These are phyloP conservation scores for Datnioides undecimradiatus DNA, from an alignment of 2,113 vertebrate genomes.

Conservation along the genomic window DNA sequence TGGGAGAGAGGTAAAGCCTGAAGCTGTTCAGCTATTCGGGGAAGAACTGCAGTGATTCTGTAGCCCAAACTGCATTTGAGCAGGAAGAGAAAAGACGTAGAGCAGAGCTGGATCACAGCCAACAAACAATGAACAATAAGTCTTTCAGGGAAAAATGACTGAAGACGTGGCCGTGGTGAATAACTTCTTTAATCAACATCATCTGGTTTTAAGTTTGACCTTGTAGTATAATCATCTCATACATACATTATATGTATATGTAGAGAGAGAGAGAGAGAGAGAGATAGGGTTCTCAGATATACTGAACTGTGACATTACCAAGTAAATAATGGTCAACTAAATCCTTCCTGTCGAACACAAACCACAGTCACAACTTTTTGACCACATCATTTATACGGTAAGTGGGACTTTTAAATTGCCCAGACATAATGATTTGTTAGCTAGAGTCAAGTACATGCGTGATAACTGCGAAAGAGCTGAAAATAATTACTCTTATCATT, in stretches of 20 bases:
- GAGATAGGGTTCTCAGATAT: neutral
- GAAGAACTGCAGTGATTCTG: neutral
- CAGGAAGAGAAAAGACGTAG: neutral
- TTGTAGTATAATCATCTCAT: neutral
- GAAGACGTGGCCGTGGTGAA: neutral
- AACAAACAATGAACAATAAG: conserved; percentile 9
- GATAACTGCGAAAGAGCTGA: neutral
- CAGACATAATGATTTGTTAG: neutral
- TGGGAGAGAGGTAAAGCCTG: neutral
- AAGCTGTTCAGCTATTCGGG: neutral
- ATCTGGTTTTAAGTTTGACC: conserved; percentile 5
- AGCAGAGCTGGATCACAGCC: conserved; percentile 11
- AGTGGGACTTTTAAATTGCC: neutral
- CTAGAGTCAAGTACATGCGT: neutral
- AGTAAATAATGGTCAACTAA: conserved; percentile 1
- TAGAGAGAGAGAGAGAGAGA: no score
- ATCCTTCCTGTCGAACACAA: neutral
- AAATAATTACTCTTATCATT: neutral
- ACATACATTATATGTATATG: neutral
- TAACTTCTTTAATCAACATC: conserved; percentile 5
- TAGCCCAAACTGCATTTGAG: neutral
- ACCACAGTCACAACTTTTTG: neutral
- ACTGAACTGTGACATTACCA: neutral
- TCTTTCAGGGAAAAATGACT: conserved; percentile 11
- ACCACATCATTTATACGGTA: neutral